phyloP scores from a whole-genome alignment of 2,113 vertebrate species.

The Labrus mixtus region DNA sequence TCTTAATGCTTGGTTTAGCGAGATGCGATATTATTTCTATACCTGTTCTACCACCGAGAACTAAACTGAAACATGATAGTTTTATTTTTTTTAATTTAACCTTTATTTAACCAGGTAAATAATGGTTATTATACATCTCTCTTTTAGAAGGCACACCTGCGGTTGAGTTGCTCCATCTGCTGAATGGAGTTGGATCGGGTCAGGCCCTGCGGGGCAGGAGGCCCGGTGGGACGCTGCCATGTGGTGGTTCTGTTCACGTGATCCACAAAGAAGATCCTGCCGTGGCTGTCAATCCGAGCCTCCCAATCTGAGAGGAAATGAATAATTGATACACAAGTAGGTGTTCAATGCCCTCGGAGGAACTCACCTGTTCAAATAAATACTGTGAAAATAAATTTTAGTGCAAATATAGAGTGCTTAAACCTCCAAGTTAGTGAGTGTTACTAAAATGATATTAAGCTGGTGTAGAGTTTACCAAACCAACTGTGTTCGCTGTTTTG shows the following conservation, averaged over 20 bases:
- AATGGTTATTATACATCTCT: not conserved
- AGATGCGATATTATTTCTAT: not conserved
- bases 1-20: not conserved
- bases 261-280: conserved; percentile 98
- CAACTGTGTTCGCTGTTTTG: too few species aligned
- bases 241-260: conserved; percentile 98
- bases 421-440: too few species aligned
- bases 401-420: too few species aligned
- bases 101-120: too few species aligned
- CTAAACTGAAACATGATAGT: not conserved
- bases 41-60: not conserved
- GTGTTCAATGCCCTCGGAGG: conserved; percentile 21
- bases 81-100: too few species aligned
- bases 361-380: not conserved
- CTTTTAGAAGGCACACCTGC: conserved; percentile 84
- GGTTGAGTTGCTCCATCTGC: conserved; percentile 99
- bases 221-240: conserved; percentile 96
- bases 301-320: conserved; percentile 90
- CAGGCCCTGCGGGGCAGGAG: conserved; percentile 94
- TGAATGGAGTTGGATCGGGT: conserved; percentile 98
- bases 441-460: too few species aligned
- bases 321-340: not conserved
- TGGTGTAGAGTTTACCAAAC: too few species aligned
- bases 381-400: too few species aligned
- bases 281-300: conserved; percentile 97